Percentiles rank a stretch among this genome's conserved stretches.
Conservation (phyloP, 2,888 invertebrate genomes). For the Ashinkailepas kermadecensis region DNA sequence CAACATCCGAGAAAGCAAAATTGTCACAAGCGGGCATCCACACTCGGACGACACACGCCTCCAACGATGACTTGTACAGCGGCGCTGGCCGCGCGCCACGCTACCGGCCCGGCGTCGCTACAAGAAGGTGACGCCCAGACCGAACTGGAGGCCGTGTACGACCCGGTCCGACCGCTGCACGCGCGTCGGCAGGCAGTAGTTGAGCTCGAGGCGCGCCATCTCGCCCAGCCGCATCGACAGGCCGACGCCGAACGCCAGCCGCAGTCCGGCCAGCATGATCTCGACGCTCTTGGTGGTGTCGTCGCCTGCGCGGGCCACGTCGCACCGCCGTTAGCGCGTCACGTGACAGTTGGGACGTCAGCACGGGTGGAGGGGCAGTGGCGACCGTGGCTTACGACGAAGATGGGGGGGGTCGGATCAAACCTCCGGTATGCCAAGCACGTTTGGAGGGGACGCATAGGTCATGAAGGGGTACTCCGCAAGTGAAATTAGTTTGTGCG, state of each 20-base stretch:
- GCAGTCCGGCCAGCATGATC: conserved; percentile 33
- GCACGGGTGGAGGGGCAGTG: neutral
- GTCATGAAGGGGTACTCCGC: too few species aligned
- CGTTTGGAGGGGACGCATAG: too few species aligned
- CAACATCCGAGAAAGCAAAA: too few species aligned
- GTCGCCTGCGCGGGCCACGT: conserved; percentile 42
- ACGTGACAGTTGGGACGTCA: conserved; percentile 35
- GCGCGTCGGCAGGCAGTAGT: conserved; percentile 76
- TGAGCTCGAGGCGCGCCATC: conserved; percentile 85
- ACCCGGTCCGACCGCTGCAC: conserved; percentile 57
- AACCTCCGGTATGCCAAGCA: too few species aligned
- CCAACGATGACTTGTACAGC: too few species aligned
- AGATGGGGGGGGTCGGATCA: too few species aligned
- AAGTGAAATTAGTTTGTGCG: too few species aligned
- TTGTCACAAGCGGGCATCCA: too few species aligned
- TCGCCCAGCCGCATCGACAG: conserved; percentile 73
- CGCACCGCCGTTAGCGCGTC: neutral
- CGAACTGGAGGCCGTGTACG: conserved; percentile 69
- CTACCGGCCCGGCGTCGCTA: conserved; percentile 39
- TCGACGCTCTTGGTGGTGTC: conserved; percentile 40
- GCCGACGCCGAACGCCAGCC: conserved; percentile 74
- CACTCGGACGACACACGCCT: too few species aligned
- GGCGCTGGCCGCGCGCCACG: too few species aligned
- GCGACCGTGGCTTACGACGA: neutral
- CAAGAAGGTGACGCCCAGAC: conserved; percentile 72